Percentiles rank a stretch among this genome's conserved stretches.
Conservation (phyloP, 2,888 invertebrate genomes). For the Drosophila antonietae region DNA sequence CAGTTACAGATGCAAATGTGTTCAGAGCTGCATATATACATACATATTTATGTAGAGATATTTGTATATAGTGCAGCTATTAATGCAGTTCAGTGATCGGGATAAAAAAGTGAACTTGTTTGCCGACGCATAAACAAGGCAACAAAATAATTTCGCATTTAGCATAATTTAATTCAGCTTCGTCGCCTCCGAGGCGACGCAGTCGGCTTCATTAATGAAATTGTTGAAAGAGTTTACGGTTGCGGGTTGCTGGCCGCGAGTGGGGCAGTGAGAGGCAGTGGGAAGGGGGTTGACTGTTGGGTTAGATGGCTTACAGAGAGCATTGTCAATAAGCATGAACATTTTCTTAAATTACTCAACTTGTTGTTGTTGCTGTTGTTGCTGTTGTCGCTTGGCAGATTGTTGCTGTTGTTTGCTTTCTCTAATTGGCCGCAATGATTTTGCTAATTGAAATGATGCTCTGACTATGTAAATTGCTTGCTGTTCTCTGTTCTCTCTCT, state of each 20-base stretch:
- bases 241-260: not conserved
- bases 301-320: constrained; percentile 18
- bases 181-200: constrained; percentile 14
- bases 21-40: not conserved
- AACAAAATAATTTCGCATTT: constrained; percentile 42
- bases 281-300: not conserved
- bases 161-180: constrained; percentile 39
- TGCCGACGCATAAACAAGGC: constrained; percentile 14
- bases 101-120: constrained; percentile 10
- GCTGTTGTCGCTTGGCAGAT: constrained; percentile 22
- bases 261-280: not conserved
- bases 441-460: constrained; percentile 65
- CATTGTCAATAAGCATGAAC: constrained; percentile 27
- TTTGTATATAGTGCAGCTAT: not conserved
- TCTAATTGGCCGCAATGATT: constrained; percentile 69
- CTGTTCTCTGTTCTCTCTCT: constrained; percentile 9
- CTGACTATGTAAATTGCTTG: constrained; percentile 38
- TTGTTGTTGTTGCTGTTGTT: constrained; percentile 29
- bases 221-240: constrained; percentile 39
- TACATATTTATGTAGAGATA: too few species aligned
- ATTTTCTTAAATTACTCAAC: constrained; percentile 37
- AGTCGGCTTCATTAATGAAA: constrained; percentile 37
- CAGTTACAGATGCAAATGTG: not conserved
- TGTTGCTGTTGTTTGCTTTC: constrained; percentile 55
- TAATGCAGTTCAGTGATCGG: constrained; percentile 1